These are phyloP conservation scores for Campoplex nolae DNA, from an alignment of 2,888 invertebrate genomes.

Conservation along the genomic window DNA sequence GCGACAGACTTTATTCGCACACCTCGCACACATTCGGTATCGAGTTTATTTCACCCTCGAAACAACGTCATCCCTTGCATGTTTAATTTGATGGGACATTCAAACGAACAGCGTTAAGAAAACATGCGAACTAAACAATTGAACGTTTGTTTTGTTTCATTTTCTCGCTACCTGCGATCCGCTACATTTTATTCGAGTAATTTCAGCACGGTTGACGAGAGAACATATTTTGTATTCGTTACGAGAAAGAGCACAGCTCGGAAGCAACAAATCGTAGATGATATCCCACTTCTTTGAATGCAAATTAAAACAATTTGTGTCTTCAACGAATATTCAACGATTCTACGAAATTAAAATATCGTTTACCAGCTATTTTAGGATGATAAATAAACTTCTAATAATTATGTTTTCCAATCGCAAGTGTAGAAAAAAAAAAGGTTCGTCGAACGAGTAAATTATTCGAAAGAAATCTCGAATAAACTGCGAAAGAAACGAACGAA, in stretches of 20 bases:
- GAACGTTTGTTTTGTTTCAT: neutral
- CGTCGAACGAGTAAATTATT: no score
- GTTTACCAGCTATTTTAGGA: neutral
- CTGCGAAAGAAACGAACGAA: neutral
- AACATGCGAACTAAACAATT: neutral
- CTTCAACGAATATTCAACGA: neutral
- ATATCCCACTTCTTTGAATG: neutral
- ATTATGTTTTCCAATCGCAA: neutral
- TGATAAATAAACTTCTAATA: neutral
- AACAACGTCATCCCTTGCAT: conserved; percentile 29
- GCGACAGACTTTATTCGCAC: conserved; percentile 36
- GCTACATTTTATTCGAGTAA: neutral
- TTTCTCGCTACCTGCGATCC: neutral
- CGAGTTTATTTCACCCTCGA: conserved; percentile 26
- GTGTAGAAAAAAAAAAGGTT: neutral
- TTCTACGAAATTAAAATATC: neutral
- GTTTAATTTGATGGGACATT: conserved; percentile 36
- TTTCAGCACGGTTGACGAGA: neutral
- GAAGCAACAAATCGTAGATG: neutral
- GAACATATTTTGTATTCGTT: neutral
- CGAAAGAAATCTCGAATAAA: neutral
- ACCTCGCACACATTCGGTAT: conserved; percentile 27
- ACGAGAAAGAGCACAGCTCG: neutral
- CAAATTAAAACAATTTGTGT: neutral
- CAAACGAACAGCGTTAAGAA: neutral